Percentiles rank a stretch among this genome's conserved stretches.
phyloP scores from a whole-genome alignment of 2,888 invertebrate genomes.

The Eristalis pertinax region DNA sequence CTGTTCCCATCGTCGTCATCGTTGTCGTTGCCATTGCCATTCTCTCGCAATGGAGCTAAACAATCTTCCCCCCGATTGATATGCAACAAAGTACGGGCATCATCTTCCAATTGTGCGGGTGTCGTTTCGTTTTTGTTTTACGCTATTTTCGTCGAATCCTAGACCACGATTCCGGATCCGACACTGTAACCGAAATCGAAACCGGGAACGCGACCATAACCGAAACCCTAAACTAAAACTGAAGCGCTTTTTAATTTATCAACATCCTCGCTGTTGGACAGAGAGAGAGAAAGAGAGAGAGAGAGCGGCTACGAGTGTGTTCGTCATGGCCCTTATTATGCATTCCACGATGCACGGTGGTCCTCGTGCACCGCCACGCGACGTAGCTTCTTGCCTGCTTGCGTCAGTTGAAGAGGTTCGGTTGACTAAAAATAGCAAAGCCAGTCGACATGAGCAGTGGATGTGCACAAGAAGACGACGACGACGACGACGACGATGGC shows the following conservation, averaged over 20 bases:
- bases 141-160: slow-evolving; percentile 23
- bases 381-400: slow-evolving; percentile 15
- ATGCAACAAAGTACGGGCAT: slow-evolving; percentile 61
- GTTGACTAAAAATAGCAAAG: slow-evolving; percentile 51
- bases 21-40: slow-evolving; percentile 9
- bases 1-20: neutral
- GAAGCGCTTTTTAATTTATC: slow-evolving; percentile 51
- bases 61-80: slow-evolving; percentile 57
- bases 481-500: slow-evolving; percentile 18
- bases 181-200: neutral
- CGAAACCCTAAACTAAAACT: slow-evolving; percentile 28
- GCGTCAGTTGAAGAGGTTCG: slow-evolving; percentile 46
- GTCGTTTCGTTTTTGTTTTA: slow-evolving; percentile 32
- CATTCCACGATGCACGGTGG: slow-evolving; percentile 50
- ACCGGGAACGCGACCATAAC: neutral
- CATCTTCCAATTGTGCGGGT: slow-evolving; percentile 48
- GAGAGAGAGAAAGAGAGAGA: neutral
- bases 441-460: slow-evolving; percentile 28
- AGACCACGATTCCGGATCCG: neutral
- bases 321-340: slow-evolving; percentile 28
- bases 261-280: slow-evolving; percentile 38
- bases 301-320: neutral
- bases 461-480: slow-evolving; percentile 22
- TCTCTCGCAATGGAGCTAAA: slow-evolving; percentile 20
- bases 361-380: slow-evolving; percentile 17